These are phyloP conservation scores for Drosophila maculinotata DNA, from an alignment of 2,888 invertebrate species.

Conservation along the genomic window DNA sequence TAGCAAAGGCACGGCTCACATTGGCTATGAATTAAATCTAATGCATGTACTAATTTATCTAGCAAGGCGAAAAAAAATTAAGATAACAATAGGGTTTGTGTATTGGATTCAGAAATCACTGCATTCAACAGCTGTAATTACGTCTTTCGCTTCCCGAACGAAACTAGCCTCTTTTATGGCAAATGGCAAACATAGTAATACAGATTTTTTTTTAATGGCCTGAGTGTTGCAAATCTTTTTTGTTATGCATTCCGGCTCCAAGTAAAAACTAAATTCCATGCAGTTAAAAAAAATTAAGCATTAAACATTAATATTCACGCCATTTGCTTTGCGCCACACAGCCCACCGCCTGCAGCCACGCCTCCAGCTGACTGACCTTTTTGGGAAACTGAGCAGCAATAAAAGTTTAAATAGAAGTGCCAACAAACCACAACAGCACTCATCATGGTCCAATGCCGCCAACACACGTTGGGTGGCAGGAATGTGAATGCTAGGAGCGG, in stretches of 20 bases:
- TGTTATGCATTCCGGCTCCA: not conserved
- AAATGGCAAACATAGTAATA: not conserved
- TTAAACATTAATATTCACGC: constrained; percentile 69
- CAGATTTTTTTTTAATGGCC: not conserved
- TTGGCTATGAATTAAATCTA: constrained; percentile 1
- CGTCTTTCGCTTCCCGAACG: too few relatives aligned
- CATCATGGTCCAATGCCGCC: constrained; percentile 72
- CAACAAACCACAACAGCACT: constrained; percentile 81
- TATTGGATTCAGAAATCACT: too few relatives aligned
- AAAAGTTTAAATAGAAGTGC: constrained; percentile 81
- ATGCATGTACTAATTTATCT: too few relatives aligned
- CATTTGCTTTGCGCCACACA: constrained; percentile 6
- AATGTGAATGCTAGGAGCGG: not conserved
- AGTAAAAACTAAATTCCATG: constrained; percentile 6
- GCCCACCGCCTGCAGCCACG: not conserved
- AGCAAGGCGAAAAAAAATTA: too few relatives aligned
- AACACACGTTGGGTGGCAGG: constrained; percentile 31
- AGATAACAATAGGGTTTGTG: too few relatives aligned
- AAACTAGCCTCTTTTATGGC: too few relatives aligned
- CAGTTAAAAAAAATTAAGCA: constrained; percentile 39
- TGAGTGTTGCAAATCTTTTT: not conserved
- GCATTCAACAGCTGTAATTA: too few relatives aligned
- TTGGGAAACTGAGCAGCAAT: constrained; percentile 71
- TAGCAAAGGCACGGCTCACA: not conserved
- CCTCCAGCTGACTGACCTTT: constrained; percentile 47